These are phyloP conservation scores for Tenthredo mesomela DNA, from an alignment of 2,888 invertebrate genomes.

Conservation along the genomic window DNA sequence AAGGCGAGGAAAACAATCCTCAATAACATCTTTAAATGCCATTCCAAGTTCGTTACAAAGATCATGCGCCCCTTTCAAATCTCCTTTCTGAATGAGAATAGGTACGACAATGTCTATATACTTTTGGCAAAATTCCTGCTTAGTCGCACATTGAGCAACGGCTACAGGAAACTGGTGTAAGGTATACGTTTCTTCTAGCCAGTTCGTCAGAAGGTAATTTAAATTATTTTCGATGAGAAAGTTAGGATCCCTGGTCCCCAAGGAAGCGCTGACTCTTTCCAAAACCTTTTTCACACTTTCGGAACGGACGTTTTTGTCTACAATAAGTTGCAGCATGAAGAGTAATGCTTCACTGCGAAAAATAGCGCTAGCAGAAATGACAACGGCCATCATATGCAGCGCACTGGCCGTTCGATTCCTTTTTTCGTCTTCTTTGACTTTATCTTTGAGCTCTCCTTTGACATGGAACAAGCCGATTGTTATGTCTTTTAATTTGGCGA, in stretches of 20 bases:
- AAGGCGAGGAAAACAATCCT: slow-evolving; percentile 68
- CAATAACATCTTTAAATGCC: slow-evolving; percentile 67
- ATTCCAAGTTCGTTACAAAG: slow-evolving; percentile 69
- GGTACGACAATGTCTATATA: slow-evolving; percentile 76
- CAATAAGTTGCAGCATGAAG: slow-evolving; percentile 79
- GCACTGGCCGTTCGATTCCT: slow-evolving; percentile 81
- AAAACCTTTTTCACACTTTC: slow-evolving; percentile 78
- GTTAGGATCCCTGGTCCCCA: slow-evolving; percentile 66
- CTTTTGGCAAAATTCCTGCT: slow-evolving; percentile 76
- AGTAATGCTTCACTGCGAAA: slow-evolving; percentile 80
- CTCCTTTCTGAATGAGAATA: slow-evolving; percentile 74
- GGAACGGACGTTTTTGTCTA: slow-evolving; percentile 79
- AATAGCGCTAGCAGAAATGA: slow-evolving; percentile 79
- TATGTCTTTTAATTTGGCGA: slow-evolving; percentile 70
- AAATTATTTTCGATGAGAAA: slow-evolving; percentile 77
- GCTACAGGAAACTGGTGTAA: slow-evolving; percentile 78
- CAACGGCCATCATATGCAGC: slow-evolving; percentile 80
- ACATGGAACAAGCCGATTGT: slow-evolving; percentile 73
- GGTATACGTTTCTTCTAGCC: slow-evolving; percentile 77
- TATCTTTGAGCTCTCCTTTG: slow-evolving; percentile 75
- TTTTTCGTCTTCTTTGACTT: slow-evolving; percentile 81
- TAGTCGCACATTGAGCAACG: slow-evolving; percentile 75
- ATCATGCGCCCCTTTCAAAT: slow-evolving; percentile 65
- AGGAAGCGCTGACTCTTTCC: slow-evolving; percentile 69
- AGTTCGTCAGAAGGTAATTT: slow-evolving; percentile 78